These are phyloP conservation scores for Epirrhoe alternata DNA, from an alignment of 2,888 invertebrate species.

Conservation along the genomic window DNA sequence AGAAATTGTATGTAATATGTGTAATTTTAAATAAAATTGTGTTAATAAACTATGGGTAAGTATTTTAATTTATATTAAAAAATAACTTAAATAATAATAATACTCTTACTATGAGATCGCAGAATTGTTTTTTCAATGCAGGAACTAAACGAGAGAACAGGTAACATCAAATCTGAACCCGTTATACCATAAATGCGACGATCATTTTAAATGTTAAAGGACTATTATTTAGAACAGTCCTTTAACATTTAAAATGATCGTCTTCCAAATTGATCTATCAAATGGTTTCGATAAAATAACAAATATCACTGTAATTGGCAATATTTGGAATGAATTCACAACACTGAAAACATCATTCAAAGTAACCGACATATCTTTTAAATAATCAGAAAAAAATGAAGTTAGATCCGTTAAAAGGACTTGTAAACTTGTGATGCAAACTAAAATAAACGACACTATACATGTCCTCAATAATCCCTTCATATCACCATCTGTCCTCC, in stretches of 20 bases:
- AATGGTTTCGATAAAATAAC: constrained; percentile 36
- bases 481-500: constrained; percentile 25
- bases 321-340: constrained; percentile 50
- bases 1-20: no score
- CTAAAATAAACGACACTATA: constrained; percentile 57
- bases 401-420: constrained; percentile 60
- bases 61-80: no score
- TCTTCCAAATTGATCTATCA: background rate
- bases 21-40: no score
- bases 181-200: no score
- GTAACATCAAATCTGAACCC: no score
- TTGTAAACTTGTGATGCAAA: constrained; percentile 64
- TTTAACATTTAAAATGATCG: constrained; percentile 8
- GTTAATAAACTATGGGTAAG: no score
- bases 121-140: no score
- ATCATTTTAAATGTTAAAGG: no score
- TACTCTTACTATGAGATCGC: no score
- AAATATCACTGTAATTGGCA: constrained; percentile 48
- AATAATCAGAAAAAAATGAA: constrained; percentile 23
- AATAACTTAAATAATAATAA: no score
- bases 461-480: constrained; percentile 42
- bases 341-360: constrained; percentile 34
- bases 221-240: background rate
- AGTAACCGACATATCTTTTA: background rate
- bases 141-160: no score